A percentile compares a stretch with the other conserved stretches of the same genome.
Conservation (phyloP, 2,113 vertebrate genomes). For the Brachyhypopomus occidentalis region DNA sequence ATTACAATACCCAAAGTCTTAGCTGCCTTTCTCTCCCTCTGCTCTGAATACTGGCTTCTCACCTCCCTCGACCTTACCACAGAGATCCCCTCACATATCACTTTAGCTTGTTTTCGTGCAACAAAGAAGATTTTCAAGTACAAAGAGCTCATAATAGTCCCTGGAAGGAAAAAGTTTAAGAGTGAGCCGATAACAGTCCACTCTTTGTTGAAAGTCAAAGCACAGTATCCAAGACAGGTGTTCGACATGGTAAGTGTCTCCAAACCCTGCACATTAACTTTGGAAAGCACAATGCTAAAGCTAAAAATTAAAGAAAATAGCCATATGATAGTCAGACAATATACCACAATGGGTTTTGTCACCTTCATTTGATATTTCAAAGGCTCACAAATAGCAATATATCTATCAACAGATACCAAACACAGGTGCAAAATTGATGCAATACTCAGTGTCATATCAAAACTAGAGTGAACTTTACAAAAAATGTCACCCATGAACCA, state of each 20-base stretch:
- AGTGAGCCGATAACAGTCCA: constrained; percentile 35
- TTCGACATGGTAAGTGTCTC: constrained; percentile 12
- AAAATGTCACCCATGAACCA: constrained; percentile 51
- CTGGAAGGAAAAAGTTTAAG: constrained; percentile 45
- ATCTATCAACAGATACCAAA: constrained; percentile 55
- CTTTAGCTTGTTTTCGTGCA: constrained; percentile 44
- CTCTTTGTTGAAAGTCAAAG: constrained; percentile 45
- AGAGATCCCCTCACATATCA: constrained; percentile 33
- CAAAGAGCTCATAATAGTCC: constrained; percentile 45
- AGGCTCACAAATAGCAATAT: constrained; percentile 52
- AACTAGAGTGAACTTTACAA: constrained; percentile 46
- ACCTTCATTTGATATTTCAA: constrained; percentile 43
- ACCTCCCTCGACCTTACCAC: background rate
- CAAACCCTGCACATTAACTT: constrained; percentile 16
- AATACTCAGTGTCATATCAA: constrained; percentile 45
- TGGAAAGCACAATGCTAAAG: constrained; percentile 39
- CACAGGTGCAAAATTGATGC: constrained; percentile 45
- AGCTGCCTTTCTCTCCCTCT: constrained; percentile 50
- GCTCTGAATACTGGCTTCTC: constrained; percentile 17
- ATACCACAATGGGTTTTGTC: constrained; percentile 27
- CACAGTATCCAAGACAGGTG: constrained; percentile 46
- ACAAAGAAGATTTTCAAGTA: constrained; percentile 50
- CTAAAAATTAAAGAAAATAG: constrained; percentile 42
- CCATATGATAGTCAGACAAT: constrained; percentile 45
- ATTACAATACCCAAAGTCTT: constrained; percentile 51